Evolutionary conservation across 1,140 invertebrate species (phyloP).

Genomic region (Parapsyche elsis): DNA sequence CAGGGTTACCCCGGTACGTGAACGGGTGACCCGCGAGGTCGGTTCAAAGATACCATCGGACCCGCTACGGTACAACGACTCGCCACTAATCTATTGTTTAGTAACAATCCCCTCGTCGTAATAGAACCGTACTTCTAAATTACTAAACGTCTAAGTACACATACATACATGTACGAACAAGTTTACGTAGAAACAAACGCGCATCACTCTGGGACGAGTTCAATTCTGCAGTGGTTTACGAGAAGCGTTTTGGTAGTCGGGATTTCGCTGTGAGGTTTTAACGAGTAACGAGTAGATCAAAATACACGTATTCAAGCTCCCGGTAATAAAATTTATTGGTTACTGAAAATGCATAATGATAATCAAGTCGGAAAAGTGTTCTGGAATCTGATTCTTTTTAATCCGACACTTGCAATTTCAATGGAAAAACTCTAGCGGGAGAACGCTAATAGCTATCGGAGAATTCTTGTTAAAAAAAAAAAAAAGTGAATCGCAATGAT

Average conservation of each 20-base stretch:
- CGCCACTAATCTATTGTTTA: slow-evolving; percentile 21
- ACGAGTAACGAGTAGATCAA: too few species aligned
- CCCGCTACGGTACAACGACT: slow-evolving; percentile 11
- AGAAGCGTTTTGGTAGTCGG: too few species aligned
- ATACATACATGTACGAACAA: background rate
- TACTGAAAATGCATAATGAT: too few species aligned
- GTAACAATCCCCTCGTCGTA: slow-evolving; percentile 1
- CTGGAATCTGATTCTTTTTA: too few species aligned
- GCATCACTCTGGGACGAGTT: too few species aligned
- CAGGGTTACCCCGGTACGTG: slow-evolving; percentile 9
- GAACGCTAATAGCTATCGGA: background rate
- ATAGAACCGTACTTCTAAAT: slow-evolving; percentile 6
- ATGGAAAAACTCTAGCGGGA: too few species aligned
- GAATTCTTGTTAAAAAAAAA: background rate
- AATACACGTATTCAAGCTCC: too few species aligned
- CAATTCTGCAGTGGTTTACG: too few species aligned
- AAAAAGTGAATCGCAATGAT: background rate
- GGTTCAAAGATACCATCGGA: slow-evolving; percentile 13
- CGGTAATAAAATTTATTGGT: too few species aligned
- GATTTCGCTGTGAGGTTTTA: too few species aligned
- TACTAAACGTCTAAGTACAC: slow-evolving; percentile 4
- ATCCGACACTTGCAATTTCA: background rate
- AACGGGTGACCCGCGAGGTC: slow-evolving; percentile 21
- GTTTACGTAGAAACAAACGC: too few species aligned
- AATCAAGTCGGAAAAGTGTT: too few species aligned